Evolutionary conservation across 2,888 invertebrate genomes (phyloP).

Genomic region (Lepidocyrtinus sp.): DNA sequence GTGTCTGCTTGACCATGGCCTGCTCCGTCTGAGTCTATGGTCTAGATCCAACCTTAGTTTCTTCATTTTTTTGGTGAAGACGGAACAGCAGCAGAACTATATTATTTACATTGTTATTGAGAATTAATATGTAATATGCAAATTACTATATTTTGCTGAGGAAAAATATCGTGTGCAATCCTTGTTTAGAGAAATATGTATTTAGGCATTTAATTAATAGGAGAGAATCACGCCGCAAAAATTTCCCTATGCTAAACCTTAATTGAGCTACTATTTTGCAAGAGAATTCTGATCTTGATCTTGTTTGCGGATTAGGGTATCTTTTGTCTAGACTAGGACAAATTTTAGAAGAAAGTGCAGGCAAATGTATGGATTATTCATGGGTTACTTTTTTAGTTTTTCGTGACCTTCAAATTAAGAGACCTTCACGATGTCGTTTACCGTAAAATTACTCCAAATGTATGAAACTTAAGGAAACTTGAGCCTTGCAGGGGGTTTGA

Average conservation of each 20-base stretch:
- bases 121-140: neutral
- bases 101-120: no score
- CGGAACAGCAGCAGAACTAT: no score
- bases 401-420: neutral
- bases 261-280: no score
- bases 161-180: neutral
- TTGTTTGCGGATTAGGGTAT: neutral
- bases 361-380: neutral
- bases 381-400: neutral
- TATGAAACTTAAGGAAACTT: neutral
- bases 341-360: neutral
- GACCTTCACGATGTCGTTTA: neutral
- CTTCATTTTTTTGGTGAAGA: no score
- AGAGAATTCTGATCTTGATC: no score
- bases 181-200: neutral
- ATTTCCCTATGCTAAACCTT: neutral
- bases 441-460: no score
- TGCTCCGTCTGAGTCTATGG: neutral
- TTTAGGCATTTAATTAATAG: neutral
- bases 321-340: neutral
- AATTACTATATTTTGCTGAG: neutral
- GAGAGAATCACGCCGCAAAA: constrained; percentile 24
- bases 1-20: constrained; percentile 22
- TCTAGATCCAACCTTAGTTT: no score
- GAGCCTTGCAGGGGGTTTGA: neutral